These are phyloP conservation scores for Limanda limanda DNA, from an alignment of 2,113 vertebrate genomes.

Conservation along the genomic window DNA sequence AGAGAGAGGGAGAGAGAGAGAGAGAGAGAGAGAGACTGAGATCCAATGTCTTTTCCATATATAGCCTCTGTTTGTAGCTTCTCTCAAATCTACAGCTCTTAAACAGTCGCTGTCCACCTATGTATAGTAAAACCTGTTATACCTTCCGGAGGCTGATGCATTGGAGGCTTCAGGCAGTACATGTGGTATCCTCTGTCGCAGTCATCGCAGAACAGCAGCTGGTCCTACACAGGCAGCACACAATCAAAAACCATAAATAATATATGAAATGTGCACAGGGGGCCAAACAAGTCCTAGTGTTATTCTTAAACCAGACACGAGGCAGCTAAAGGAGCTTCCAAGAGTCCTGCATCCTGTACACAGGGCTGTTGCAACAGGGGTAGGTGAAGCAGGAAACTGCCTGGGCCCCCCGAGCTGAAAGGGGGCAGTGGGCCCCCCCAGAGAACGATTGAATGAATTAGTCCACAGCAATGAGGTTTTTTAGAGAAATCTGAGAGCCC, in stretches of 20 bases:
- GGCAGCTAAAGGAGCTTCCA: not conserved
- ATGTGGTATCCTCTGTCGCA: slow-evolving; percentile 99
- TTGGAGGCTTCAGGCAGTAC: slow-evolving; percentile 98
- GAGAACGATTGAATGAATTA: no score
- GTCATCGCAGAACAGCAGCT: slow-evolving; percentile 98
- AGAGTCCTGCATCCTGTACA: no score
- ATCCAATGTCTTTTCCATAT: slow-evolving; percentile 40
- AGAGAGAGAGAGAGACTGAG: slow-evolving; percentile 9
- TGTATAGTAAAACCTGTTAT: slow-evolving; percentile 35
- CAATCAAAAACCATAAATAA: not conserved
- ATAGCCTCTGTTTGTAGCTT: slow-evolving; percentile 14
- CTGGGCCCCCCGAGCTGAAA: no score
- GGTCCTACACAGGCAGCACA: slow-evolving; percentile 82
- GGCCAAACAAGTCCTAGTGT: not conserved
- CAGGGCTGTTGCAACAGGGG: not conserved
- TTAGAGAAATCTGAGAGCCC: no score
- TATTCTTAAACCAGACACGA: not conserved
- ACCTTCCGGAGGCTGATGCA: slow-evolving; percentile 97
- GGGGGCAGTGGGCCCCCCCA: no score
- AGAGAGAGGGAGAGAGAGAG: slow-evolving; percentile 15
- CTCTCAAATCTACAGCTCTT: slow-evolving; percentile 16
- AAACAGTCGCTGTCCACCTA: not conserved
- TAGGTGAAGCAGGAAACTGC: not conserved
- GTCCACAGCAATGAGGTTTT: no score
- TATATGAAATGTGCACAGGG: not conserved